Conservation (phyloP, 2,113 vertebrate genomes). For the Gambusia holbrooki region DNA sequence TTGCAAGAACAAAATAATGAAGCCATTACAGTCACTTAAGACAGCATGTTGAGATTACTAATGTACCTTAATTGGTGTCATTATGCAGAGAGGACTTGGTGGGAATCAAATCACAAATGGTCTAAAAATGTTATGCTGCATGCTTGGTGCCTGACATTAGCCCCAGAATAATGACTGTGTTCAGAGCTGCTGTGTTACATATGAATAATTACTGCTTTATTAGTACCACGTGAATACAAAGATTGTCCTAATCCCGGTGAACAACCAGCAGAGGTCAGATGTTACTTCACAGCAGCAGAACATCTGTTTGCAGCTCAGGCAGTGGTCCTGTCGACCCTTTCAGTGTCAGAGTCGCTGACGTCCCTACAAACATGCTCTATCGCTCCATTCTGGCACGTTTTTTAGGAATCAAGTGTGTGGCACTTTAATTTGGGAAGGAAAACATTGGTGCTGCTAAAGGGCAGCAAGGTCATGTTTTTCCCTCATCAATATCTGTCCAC, state of each 20-base stretch:
- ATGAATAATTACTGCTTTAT: background rate
- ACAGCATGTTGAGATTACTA: constrained; percentile 48
- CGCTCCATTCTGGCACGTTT: background rate
- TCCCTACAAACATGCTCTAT: constrained; percentile 56
- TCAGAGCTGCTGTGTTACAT: background rate
- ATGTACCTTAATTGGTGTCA: constrained; percentile 53
- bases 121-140: background rate
- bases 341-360: constrained; percentile 32
- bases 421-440: constrained; percentile 15
- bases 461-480: constrained; percentile 17
- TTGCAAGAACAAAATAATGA: constrained; percentile 31
- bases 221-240: background rate
- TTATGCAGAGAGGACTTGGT: constrained; percentile 45
- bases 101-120: constrained; percentile 25
- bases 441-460: constrained; percentile 48
- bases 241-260: background rate
- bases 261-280: background rate
- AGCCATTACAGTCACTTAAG: constrained; percentile 55
- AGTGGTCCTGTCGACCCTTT: constrained; percentile 36
- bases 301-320: constrained; percentile 51
- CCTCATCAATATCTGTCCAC: background rate
- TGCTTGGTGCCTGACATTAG: background rate
- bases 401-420: constrained; percentile 36
- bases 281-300: constrained; percentile 12
- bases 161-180: constrained; percentile 1